phyloP scores from a whole-genome alignment of 2,113 vertebrate species.

The Scolopax mira region DNA sequence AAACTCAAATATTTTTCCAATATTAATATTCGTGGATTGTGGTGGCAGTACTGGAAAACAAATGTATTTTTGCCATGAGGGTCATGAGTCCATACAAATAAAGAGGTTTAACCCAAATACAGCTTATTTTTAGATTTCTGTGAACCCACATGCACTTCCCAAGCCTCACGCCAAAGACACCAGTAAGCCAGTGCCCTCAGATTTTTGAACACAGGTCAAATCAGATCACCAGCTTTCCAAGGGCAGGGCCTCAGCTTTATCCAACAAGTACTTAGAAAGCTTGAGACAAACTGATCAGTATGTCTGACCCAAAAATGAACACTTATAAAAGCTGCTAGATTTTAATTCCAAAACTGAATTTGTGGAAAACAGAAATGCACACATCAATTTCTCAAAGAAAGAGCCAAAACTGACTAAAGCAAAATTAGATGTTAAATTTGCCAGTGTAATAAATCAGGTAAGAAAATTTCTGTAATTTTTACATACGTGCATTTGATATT shows the following conservation, averaged over 20 bases:
- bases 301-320: background rate
- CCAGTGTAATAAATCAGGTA: background rate
- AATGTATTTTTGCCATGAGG: background rate
- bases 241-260: constrained; percentile 1
- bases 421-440: background rate
- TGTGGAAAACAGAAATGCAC: background rate
- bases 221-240: constrained; percentile 17
- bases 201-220: constrained; percentile 26
- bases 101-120: constrained; percentile 49
- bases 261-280: background rate
- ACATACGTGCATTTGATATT: background rate
- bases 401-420: background rate
- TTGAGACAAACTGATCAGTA: background rate
- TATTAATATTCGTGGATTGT: background rate
- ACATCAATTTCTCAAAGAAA: background rate
- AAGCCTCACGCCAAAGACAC: background rate
- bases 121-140: constrained; percentile 53
- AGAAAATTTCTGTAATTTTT: background rate
- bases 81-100: background rate
- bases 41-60: background rate
- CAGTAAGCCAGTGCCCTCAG: background rate
- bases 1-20: background rate
- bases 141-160: constrained; percentile 37
- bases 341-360: background rate
- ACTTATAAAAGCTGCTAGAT: background rate